These are phyloP conservation scores for Terebella lapidaria DNA, from an alignment of 2,888 invertebrate genomes.

Conservation along the genomic window DNA sequence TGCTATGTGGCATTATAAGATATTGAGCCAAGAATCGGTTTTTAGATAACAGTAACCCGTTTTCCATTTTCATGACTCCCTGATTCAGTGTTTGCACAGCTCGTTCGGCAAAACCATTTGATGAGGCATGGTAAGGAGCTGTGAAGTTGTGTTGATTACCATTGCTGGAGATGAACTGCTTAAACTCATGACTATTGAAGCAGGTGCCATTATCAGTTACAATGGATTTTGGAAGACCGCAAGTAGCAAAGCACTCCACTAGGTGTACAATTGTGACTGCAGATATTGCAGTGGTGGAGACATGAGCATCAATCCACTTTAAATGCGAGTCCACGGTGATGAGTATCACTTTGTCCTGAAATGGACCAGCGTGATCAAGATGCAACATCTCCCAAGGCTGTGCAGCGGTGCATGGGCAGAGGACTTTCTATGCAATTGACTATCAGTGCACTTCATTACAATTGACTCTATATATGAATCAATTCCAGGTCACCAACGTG, in stretches of 20 bases:
- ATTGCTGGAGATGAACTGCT: background rate
- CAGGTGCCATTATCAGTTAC: background rate
- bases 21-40: background rate
- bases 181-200: constrained; percentile 2
- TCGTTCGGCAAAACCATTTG: constrained; percentile 6
- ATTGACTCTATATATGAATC: background rate
- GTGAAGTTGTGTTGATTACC: background rate
- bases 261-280: background rate
- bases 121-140: constrained; percentile 1
- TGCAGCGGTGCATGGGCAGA: background rate
- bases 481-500: constrained; percentile 2
- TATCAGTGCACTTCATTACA: background rate
- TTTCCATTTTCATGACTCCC: background rate
- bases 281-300: background rate
- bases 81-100: constrained; percentile 1
- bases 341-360: background rate
- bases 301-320: constrained; percentile 1
- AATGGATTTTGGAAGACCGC: background rate
- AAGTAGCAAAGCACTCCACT: background rate
- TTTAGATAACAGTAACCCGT: too few relatives aligned
- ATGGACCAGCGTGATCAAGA: constrained; percentile 4
- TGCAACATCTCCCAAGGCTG: background rate
- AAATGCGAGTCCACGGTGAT: background rate
- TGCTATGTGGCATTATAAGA: constrained; percentile 3
- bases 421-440: background rate